These are phyloP conservation scores for Isotomurus palustris DNA, from an alignment of 2,888 invertebrate genomes.

Conservation along the genomic window DNA sequence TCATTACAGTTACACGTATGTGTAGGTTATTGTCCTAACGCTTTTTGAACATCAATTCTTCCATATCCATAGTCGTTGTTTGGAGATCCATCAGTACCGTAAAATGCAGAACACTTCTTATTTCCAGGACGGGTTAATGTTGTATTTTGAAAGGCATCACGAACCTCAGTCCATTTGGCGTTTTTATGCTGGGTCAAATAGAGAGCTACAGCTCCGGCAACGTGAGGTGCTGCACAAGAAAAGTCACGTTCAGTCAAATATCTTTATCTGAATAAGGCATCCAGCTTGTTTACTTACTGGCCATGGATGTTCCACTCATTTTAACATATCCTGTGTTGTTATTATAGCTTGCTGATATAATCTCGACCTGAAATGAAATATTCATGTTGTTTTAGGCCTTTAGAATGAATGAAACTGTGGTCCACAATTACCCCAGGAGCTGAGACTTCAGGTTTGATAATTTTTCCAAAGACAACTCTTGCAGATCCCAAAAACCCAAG, in stretches of 20 bases:
- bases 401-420: too few species aligned
- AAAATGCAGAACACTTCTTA: not conserved
- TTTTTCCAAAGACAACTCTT: not conserved
- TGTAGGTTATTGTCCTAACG: too few species aligned
- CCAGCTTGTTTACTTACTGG: too few species aligned
- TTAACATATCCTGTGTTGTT: not conserved
- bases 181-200: not conserved
- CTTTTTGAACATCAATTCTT: not conserved
- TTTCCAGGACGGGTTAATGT: not conserved
- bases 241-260: too few species aligned
- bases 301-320: constrained; percentile 2
- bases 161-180: not conserved
- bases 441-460: not conserved
- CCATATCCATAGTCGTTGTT: constrained; percentile 2
- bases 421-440: constrained; percentile 2
- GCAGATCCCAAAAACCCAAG: not conserved
- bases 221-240: too few species aligned
- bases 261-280: too few species aligned
- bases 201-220: not conserved
- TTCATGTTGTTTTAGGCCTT: too few species aligned
- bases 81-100: not conserved
- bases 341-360: not conserved
- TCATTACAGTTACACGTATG: too few species aligned
- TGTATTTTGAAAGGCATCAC: not conserved
- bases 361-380: too few species aligned